phyloP scores from a whole-genome alignment of 2,888 invertebrate genomes.

The Thera obeliscata region DNA sequence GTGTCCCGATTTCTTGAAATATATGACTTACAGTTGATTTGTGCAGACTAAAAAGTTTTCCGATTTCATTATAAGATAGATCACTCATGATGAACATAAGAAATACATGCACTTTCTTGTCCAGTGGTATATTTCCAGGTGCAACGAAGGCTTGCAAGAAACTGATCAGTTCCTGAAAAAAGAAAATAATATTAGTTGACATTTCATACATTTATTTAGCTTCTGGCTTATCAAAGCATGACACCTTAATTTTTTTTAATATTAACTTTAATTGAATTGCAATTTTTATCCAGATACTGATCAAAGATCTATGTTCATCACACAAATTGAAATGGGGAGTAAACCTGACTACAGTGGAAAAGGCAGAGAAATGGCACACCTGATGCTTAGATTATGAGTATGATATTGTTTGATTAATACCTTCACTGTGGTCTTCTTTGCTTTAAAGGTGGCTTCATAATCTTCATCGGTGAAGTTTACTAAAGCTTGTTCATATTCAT shows the following conservation, averaged over 20 bases:
- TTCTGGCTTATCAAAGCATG: no score
- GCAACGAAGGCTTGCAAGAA: conserved; percentile 58
- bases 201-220: no score
- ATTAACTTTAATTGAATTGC: no score
- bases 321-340: no score
- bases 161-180: conserved; percentile 66
- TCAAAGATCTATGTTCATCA: no score
- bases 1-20: conserved; percentile 68
- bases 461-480: conserved; percentile 61
- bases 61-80: conserved; percentile 69
- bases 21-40: conserved; percentile 73
- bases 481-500: conserved; percentile 64
- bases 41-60: conserved; percentile 67
- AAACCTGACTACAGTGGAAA: no score
- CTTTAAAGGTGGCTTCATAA: conserved; percentile 63
- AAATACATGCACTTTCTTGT: conserved; percentile 76
- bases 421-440: conserved; percentile 69
- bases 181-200: conserved; percentile 13
- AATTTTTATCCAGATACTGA: no score
- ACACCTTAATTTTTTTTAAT: no score
- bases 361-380: no score
- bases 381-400: no score
- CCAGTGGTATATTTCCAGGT: conserved; percentile 60
- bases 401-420: conserved; percentile 42
- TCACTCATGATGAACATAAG: conserved; percentile 69